phyloP scores from a whole-genome alignment of 2,113 vertebrate genomes.

The Nestor notabilis region DNA sequence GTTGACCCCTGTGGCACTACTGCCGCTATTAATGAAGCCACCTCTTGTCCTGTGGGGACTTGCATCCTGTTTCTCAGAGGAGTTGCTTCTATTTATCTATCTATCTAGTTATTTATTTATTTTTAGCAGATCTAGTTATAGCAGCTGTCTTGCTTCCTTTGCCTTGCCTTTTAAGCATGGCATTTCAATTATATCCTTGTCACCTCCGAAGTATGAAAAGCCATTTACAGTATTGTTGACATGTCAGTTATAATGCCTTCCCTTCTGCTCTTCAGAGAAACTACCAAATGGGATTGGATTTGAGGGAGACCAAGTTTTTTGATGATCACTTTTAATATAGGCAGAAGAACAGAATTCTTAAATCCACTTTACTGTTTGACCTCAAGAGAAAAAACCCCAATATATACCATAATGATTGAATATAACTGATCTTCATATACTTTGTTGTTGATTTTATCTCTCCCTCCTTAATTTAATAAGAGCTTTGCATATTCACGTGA shows the following conservation, averaged over 20 bases:
- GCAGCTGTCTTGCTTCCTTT: conserved; percentile 11
- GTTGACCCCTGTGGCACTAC: background rate
- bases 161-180: conserved; percentile 17
- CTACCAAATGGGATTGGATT: background rate
- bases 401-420: background rate
- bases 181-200: conserved; percentile 34
- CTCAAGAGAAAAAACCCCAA: background rate
- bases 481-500: background rate
- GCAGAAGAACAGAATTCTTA: background rate
- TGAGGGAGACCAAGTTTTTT: background rate
- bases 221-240: conserved; percentile 6
- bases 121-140: background rate
- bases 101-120: background rate
- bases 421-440: background rate
- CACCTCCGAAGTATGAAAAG: conserved; percentile 14
- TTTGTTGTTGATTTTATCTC: background rate
- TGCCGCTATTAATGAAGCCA: background rate
- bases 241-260: background rate
- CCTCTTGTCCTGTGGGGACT: background rate
- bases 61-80: background rate
- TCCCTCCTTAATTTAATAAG: background rate
- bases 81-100: background rate
- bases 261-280: background rate
- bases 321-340: background rate
- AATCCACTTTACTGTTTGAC: background rate